These are phyloP conservation scores for Pissodes strobi DNA, from an alignment of 1,140 invertebrate species.

Conservation along the genomic window DNA sequence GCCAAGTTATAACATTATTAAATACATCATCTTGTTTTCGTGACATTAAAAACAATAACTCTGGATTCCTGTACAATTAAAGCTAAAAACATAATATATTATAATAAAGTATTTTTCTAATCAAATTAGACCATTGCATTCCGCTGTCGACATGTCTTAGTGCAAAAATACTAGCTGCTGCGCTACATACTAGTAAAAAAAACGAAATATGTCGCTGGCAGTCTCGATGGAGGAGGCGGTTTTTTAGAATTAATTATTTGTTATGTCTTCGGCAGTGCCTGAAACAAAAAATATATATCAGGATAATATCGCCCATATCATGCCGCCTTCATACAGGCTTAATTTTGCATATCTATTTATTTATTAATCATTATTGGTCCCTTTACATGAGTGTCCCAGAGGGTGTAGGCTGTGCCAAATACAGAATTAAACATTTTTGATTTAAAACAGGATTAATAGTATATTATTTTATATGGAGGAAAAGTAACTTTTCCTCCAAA, in stretches of 20 bases:
- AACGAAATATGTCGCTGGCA: slow-evolving; percentile 53
- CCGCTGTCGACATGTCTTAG: slow-evolving; percentile 47
- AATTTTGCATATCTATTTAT: too few species aligned
- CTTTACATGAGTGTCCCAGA: too few species aligned
- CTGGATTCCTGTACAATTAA: slow-evolving; percentile 55
- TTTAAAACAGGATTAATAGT: too few species aligned
- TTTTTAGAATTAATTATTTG: slow-evolving; percentile 34
- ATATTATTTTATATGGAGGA: too few species aligned
- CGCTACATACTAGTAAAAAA: slow-evolving; percentile 43
- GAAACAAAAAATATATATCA: slow-evolving; percentile 24
- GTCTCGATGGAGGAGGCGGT: slow-evolving; percentile 53
- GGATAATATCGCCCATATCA: background rate
- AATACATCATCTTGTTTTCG: slow-evolving; percentile 14
- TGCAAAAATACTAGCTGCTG: slow-evolving; percentile 51
- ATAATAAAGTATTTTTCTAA: slow-evolving; percentile 22
- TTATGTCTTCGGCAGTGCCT: slow-evolving; percentile 47
- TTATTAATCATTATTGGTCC: too few species aligned
- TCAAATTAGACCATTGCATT: slow-evolving; percentile 49
- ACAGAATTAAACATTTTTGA: too few species aligned
- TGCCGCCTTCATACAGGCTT: background rate
- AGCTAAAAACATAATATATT: slow-evolving; percentile 51
- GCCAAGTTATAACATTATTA: slow-evolving; percentile 10
- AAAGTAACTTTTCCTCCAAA: too few species aligned
- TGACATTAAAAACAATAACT: slow-evolving; percentile 32
- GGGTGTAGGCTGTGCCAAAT: too few species aligned